These are phyloP conservation scores for Passerculus sandwichensis DNA, from an alignment of 2,797 vertebrate genomes.

Conservation along the genomic window DNA sequence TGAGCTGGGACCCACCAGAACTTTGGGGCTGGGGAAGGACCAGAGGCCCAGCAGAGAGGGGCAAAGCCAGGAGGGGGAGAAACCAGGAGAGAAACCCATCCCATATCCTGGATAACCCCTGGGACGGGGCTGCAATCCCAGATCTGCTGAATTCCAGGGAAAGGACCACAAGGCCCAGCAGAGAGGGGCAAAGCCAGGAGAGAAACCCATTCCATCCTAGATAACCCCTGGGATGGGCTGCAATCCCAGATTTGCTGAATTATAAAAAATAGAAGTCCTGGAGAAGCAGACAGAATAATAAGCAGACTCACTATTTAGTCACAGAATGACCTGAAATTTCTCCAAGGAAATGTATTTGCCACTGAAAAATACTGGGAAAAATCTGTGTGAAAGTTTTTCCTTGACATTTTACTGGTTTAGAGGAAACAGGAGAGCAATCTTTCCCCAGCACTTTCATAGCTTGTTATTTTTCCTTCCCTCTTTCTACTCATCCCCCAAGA, in stretches of 20 bases:
- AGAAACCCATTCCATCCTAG: too few species aligned
- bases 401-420: background rate
- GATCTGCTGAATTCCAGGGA: too few species aligned
- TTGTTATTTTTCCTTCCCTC: slow-evolving; percentile 15
- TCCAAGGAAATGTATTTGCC: slow-evolving; percentile 9
- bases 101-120: too few species aligned
- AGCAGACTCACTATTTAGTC: slow-evolving; percentile 26
- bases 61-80: too few species aligned
- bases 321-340: slow-evolving; percentile 36
- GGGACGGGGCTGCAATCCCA: too few species aligned
- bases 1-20: background rate
- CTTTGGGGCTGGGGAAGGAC: background rate
- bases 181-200: too few species aligned
- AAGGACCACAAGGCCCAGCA: too few species aligned
- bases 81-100: too few species aligned
- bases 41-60: background rate
- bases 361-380: slow-evolving; percentile 6
- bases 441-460: background rate
- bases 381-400: background rate
- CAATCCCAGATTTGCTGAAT: background rate
- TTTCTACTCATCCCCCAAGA: background rate
- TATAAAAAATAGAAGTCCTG: background rate
- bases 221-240: too few species aligned
- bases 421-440: slow-evolving; percentile 39
- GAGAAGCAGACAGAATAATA: background rate